phyloP scores from a whole-genome alignment of 2,797 vertebrate genomes.

The Neoniphon sammara region DNA sequence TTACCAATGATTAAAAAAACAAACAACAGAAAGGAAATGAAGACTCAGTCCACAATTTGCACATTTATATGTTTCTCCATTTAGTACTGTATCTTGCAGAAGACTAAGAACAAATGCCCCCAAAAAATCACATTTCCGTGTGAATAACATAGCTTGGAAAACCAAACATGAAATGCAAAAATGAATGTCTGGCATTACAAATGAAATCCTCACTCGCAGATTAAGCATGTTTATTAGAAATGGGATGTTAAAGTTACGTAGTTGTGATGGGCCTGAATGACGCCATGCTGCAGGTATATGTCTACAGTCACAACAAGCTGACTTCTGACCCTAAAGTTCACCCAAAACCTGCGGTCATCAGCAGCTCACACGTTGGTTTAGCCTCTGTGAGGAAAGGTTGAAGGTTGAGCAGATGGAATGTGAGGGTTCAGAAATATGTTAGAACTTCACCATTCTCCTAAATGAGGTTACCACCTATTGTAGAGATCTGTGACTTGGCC shows the following conservation, averaged over 20 bases:
- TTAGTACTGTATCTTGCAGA: background rate
- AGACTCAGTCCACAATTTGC: conserved; percentile 11
- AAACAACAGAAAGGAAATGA: conserved; percentile 17
- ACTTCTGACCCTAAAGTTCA: conserved; percentile 42
- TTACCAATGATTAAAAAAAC: conserved; percentile 37
- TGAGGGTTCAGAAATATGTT: conserved; percentile 39
- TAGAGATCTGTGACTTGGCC: conserved; percentile 5
- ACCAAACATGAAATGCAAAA: conserved; percentile 17
- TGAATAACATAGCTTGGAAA: conserved; percentile 23
- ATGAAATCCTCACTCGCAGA: conserved; percentile 29
- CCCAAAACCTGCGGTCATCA: conserved; percentile 21
- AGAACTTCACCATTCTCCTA: background rate
- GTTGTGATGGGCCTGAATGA: conserved; percentile 31
- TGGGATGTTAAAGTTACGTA: conserved; percentile 28
- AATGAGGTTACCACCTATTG: background rate
- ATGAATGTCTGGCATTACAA: conserved; percentile 28
- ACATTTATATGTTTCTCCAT: background rate
- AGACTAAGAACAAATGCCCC: background rate
- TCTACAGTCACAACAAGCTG: conserved; percentile 33
- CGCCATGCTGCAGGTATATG: conserved; percentile 13
- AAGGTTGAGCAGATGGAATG: conserved; percentile 55
- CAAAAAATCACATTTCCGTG: background rate
- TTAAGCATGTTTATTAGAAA: conserved; percentile 40
- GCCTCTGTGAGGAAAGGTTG: conserved; percentile 44
- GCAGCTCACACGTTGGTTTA: conserved; percentile 22